These are phyloP conservation scores for Diadema setosum DNA, from an alignment of 35 echinoderm and acorn worm genomes.

Conservation along the genomic window DNA sequence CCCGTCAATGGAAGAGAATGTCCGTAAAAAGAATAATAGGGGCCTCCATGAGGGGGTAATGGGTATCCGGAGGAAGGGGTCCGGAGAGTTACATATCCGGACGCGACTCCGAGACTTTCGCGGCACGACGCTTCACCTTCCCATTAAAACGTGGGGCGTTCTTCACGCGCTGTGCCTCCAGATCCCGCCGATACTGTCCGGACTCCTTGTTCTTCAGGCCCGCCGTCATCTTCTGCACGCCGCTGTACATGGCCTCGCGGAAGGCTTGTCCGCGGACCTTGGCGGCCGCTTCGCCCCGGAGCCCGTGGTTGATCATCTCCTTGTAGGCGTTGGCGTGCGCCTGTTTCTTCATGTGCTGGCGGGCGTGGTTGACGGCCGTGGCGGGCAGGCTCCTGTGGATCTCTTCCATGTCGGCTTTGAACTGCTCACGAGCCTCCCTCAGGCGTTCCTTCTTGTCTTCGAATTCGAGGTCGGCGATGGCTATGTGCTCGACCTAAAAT, in stretches of 20 bases:
- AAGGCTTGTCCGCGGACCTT: not conserved
- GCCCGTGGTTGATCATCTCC: not conserved
- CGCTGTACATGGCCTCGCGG: not conserved
- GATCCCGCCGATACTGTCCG: not conserved
- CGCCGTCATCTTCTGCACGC: not conserved
- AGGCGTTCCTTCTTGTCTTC: not conserved
- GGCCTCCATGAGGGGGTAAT: too few species aligned
- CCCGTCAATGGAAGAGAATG: too few species aligned
- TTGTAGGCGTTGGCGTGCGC: not conserved
- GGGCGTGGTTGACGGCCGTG: not conserved
- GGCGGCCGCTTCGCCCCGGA: not conserved
- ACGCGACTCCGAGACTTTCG: not conserved
- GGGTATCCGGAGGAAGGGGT: too few species aligned
- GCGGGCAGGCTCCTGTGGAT: not conserved
- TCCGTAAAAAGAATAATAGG: too few species aligned
- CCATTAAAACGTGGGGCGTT: too few species aligned
- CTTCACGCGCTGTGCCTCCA: not conserved
- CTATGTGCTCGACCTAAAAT: not conserved
- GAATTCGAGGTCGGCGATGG: not conserved
- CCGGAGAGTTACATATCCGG: too few species aligned
- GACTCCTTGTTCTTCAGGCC: not conserved
- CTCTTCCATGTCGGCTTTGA: not conserved
- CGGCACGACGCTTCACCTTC: not conserved
- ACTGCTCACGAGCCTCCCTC: not conserved
- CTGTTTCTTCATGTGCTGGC: not conserved